Conservation (phyloP, 2,797 vertebrate genomes). For the Pseudotriccus pelzelni region DNA sequence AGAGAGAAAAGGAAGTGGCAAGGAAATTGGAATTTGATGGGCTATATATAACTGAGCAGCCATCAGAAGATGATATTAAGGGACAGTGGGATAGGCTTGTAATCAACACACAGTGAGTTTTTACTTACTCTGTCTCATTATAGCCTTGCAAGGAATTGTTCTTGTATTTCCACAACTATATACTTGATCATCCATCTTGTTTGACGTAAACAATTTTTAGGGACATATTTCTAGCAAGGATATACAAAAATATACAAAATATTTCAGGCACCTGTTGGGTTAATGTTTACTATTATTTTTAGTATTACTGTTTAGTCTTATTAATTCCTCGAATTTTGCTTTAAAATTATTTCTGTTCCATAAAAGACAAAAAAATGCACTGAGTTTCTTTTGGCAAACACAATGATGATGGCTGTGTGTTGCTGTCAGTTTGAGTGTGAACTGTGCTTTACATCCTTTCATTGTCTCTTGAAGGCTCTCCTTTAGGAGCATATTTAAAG, state of each 20-base stretch:
- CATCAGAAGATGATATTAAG: conserved; percentile 93
- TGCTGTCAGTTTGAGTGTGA: neutral
- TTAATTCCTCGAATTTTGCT: neutral
- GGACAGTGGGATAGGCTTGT: conserved; percentile 94
- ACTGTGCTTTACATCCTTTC: neutral
- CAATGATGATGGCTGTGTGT: neutral
- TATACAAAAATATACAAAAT: neutral
- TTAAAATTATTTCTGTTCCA: neutral
- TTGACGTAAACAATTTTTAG: neutral
- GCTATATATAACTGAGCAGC: conserved; percentile 89
- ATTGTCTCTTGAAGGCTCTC: neutral
- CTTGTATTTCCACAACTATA: neutral
- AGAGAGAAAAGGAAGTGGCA: conserved; percentile 92
- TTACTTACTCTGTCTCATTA: neutral
- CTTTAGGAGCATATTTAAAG: neutral
- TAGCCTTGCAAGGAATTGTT: neutral
- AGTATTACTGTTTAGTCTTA: neutral
- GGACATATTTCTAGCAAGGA: neutral
- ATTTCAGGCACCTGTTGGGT: neutral
- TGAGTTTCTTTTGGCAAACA: neutral
- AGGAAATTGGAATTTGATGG: conserved; percentile 92
- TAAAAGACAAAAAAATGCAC: rapidly evolving
- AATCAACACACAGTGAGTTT: conserved; percentile 90
- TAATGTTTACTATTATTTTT: neutral
- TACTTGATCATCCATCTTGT: neutral